Evolutionary conservation across 2,113 vertebrate genomes (phyloP), one percentile per base, ranked within the genome.

Genomic region (Sitta europaea): DNA sequence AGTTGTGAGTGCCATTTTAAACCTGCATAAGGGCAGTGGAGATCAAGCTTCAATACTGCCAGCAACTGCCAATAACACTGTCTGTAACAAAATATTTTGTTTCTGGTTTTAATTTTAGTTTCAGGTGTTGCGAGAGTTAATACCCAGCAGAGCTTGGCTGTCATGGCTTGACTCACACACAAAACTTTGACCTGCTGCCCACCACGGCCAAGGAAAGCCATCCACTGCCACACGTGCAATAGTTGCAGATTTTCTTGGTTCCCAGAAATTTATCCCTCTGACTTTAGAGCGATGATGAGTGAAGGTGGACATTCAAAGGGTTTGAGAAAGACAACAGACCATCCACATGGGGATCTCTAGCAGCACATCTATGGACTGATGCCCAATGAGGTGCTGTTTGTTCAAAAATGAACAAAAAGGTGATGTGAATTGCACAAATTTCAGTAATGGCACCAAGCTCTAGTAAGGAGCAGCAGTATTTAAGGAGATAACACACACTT

Each of bases 131-230:
- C 53, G 72, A 47, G 79, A 75, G 3, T 71, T 66, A 71, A 61
- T 55, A 43, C 8, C 25, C 20, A 57, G 33, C 14, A 62, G 29
- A 80, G 22, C 47, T 57, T 47, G 36, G 48, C 23, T 66, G 42
- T 72, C 63, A n/a, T 57, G 45, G 27, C 38, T 88, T 84, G 43
- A 38, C 31, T 70, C 27, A 21, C 15, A 6, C 0, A 0, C 36
- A 31, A 38, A 54, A 53, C 14, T 48, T 54, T 38, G 23, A 42
- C 10, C n/a, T 54, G 24, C 43, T 9, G 17, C 27, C 17, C 43
- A 53, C 25, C 20, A 15, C 0, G 0, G 59, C 59, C 11, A 31
- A 77, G 45, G 36, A 19, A 81, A 67, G 20, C 12, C 20, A 42
- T 12, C 27, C 54, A 15, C 38, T 53, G 38, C 38, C 8, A 38